Percentiles rank a stretch among this genome's conserved stretches.
Conservation (phyloP, 35 echinoderm and acorn worm species). For the Amphiura filiformis region DNA sequence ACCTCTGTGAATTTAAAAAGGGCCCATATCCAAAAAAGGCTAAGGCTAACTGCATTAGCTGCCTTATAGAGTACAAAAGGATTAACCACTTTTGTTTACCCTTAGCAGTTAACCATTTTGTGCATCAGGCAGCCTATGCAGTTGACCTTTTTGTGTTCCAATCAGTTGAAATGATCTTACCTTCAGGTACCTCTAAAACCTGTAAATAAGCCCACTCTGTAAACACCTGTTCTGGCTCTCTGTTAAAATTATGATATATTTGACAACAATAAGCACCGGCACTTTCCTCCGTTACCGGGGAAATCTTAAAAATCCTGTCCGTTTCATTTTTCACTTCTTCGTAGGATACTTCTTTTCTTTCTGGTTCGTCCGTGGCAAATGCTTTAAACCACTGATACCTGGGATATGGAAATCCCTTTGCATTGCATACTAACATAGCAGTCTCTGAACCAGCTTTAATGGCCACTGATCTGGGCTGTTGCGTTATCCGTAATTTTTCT, state of each 20-base stretch:
- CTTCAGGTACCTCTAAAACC: slow-evolving; percentile 26
- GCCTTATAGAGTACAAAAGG: too few relatives aligned
- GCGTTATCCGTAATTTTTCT: slow-evolving; percentile 51
- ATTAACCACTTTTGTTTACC: too few relatives aligned
- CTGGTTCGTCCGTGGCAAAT: neutral
- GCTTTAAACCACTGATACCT: slow-evolving; percentile 81
- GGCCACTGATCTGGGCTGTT: slow-evolving; percentile 36
- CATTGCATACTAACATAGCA: slow-evolving; percentile 54
- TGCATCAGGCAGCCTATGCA: too few relatives aligned
- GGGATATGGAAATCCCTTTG: slow-evolving; percentile 82
- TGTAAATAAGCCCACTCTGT: slow-evolving; percentile 57
- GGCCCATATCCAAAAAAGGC: too few relatives aligned
- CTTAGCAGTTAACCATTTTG: too few relatives aligned
- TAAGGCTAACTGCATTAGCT: too few relatives aligned
- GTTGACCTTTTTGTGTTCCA: too few relatives aligned
- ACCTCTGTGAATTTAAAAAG: too few relatives aligned
- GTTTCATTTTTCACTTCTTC: slow-evolving; percentile 43
- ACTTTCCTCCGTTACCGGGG: slow-evolving; percentile 6
- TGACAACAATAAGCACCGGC: slow-evolving; percentile 59
- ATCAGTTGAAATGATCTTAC: too few relatives aligned
- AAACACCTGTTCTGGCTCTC: neutral
- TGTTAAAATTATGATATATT: slow-evolving; percentile 64
- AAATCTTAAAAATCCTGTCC: slow-evolving; percentile 50
- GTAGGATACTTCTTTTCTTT: neutral
- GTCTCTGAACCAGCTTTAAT: slow-evolving; percentile 19